These are phyloP conservation scores for Contarinia nasturtii DNA, from an alignment of 1,140 invertebrate species.

Conservation along the genomic window DNA sequence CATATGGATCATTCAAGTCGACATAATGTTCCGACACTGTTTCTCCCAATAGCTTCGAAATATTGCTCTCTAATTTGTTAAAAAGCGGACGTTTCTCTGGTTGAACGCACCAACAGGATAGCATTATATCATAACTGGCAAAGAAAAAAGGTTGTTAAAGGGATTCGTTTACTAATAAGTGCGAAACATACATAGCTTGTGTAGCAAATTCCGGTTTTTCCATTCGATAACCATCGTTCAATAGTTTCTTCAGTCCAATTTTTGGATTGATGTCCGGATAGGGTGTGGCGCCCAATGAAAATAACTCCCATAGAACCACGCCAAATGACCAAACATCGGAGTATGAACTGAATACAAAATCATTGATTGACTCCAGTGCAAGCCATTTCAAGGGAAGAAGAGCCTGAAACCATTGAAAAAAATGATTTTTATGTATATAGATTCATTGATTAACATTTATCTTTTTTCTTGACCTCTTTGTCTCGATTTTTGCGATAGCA, in stretches of 20 bases:
- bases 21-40: too few species aligned
- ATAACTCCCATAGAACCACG: conserved; percentile 61
- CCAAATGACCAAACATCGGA: conserved; percentile 43
- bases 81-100: conserved; percentile 62
- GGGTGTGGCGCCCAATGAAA: conserved; percentile 70
- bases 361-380: conserved; percentile 60
- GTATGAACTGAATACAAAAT: conserved; percentile 64
- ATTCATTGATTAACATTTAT: too few species aligned
- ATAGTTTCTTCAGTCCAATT: conserved; percentile 47
- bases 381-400: conserved; percentile 67
- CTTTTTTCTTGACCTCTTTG: too few species aligned
- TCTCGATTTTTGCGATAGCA: conserved; percentile 80
- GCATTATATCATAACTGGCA: conserved; percentile 63
- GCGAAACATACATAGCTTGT: conserved; percentile 31
- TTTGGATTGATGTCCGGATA: conserved; percentile 65
- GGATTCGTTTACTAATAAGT: not conserved
- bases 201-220: conserved; percentile 64
- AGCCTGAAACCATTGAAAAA: conserved; percentile 25
- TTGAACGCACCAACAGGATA: conserved; percentile 64
- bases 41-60: conserved; percentile 38
- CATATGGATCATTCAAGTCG: too few species aligned
- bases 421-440: too few species aligned
- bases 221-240: conserved; percentile 71
- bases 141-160: conserved; percentile 10
- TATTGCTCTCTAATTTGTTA: conserved; percentile 43